These are phyloP conservation scores for Tychaedon coryphoeus DNA, from an alignment of 2,113 vertebrate species.

Conservation along the genomic window DNA sequence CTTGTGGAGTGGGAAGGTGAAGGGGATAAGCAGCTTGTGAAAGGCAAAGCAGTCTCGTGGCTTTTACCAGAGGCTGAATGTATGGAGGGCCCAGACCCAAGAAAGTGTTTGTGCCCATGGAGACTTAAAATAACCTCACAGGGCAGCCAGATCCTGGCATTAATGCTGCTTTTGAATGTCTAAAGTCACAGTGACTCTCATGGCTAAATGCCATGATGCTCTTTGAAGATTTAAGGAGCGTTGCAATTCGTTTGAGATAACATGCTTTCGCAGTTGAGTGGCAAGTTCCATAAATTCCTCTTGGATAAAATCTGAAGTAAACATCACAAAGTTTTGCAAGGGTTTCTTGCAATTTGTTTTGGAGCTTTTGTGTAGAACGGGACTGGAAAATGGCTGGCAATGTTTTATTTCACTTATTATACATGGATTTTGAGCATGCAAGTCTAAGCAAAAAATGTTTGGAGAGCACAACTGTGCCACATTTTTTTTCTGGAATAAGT, in stretches of 20 bases:
- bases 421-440: background rate
- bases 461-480: background rate
- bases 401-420: slow-evolving; percentile 21
- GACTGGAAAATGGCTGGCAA: slow-evolving; percentile 19
- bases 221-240: slow-evolving; percentile 20
- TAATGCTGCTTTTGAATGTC: background rate
- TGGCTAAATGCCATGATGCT: background rate
- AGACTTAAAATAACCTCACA: background rate
- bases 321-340: slow-evolving; percentile 45
- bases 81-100: background rate
- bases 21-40: background rate
- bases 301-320: slow-evolving; percentile 52
- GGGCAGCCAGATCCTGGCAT: background rate
- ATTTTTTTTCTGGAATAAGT: slow-evolving; percentile 41
- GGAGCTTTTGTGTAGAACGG: slow-evolving; percentile 13
- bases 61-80: background rate
- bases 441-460: slow-evolving; percentile 4
- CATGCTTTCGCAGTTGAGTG: background rate
- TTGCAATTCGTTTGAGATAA: slow-evolving; percentile 11
- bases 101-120: background rate
- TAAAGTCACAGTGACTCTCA: slow-evolving; percentile 8
- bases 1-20: background rate
- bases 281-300: slow-evolving; percentile 38
- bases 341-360: slow-evolving; percentile 28
- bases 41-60: background rate